Evolutionary conservation across 2,113 vertebrate genomes (phyloP).

Genomic region (Sander lucioperca): DNA sequence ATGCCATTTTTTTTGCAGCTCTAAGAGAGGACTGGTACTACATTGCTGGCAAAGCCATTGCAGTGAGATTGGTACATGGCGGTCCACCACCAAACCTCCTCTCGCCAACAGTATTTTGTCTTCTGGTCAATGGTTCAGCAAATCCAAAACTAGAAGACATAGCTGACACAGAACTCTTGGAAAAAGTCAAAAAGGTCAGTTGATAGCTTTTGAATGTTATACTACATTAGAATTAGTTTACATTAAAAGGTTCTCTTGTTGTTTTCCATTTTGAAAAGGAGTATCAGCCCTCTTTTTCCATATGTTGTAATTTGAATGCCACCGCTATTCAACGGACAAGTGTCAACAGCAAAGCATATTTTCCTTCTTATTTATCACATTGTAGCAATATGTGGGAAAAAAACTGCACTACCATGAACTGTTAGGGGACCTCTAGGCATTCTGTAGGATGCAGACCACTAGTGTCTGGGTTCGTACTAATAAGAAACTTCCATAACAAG

Average conservation of each 20-base stretch:
- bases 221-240: too few species aligned
- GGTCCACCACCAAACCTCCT: constrained; percentile 20
- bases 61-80: constrained; percentile 13
- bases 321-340: not conserved
- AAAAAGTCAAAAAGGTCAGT: constrained; percentile 21
- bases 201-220: not conserved
- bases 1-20: constrained; percentile 22
- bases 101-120: not conserved
- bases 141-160: constrained; percentile 4
- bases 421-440: not conserved
- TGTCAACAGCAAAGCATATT: not conserved
- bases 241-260: too few species aligned
- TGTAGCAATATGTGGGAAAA: not conserved
- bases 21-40: constrained; percentile 19
- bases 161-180: constrained; percentile 1
- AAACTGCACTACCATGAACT: not conserved
- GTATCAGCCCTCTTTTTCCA: too few species aligned
- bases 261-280: too few species aligned
- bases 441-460: not conserved
- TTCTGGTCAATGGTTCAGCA: not conserved
- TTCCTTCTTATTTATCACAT: not conserved
- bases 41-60: not conserved
- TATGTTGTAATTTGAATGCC: too few species aligned
- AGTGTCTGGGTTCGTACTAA: not conserved
- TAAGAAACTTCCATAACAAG: constrained; percentile 1